Evolutionary conservation across 2,888 invertebrate species (phyloP).

Genomic region (Phortica magna): DNA sequence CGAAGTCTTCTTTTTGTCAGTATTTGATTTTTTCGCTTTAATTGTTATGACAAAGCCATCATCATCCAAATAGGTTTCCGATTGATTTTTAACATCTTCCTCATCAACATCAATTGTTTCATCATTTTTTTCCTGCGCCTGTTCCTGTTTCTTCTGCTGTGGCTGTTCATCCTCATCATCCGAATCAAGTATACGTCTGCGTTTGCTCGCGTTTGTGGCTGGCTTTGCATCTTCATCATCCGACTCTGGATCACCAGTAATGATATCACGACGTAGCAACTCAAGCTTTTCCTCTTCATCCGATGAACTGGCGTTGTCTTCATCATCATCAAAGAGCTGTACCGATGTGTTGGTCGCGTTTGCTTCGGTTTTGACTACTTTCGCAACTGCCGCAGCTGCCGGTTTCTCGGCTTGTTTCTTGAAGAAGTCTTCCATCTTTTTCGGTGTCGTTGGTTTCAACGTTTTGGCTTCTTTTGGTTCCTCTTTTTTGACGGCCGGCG

Average conservation of each 20-base stretch:
- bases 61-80: slow-evolving; percentile 74
- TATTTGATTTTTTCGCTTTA: slow-evolving; percentile 58
- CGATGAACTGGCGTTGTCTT: slow-evolving; percentile 58
- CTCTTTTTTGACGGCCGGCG: slow-evolving; percentile 48
- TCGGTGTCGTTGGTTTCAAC: slow-evolving; percentile 50
- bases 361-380: slow-evolving; percentile 40
- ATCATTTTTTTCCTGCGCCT: slow-evolving; percentile 39
- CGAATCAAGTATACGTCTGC: slow-evolving; percentile 73
- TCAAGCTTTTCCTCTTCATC: slow-evolving; percentile 74
- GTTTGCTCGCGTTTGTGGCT: slow-evolving; percentile 54
- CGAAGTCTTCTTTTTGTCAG: slow-evolving; percentile 50
- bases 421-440: slow-evolving; percentile 55
- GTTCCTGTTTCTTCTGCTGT: slow-evolving; percentile 49
- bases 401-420: slow-evolving; percentile 52
- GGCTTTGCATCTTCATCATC: slow-evolving; percentile 25
- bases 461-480: slow-evolving; percentile 44
- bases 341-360: slow-evolving; percentile 63
- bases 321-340: slow-evolving; percentile 67
- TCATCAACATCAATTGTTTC: slow-evolving; percentile 29
- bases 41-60: slow-evolving; percentile 75
- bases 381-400: slow-evolving; percentile 40
- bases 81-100: slow-evolving; percentile 45
- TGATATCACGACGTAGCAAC: slow-evolving; percentile 64
- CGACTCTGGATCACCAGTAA: slow-evolving; percentile 60
- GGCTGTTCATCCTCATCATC: slow-evolving; percentile 66